phyloP scores from a whole-genome alignment of 2,888 invertebrate species.

The Xanthia togata region DNA sequence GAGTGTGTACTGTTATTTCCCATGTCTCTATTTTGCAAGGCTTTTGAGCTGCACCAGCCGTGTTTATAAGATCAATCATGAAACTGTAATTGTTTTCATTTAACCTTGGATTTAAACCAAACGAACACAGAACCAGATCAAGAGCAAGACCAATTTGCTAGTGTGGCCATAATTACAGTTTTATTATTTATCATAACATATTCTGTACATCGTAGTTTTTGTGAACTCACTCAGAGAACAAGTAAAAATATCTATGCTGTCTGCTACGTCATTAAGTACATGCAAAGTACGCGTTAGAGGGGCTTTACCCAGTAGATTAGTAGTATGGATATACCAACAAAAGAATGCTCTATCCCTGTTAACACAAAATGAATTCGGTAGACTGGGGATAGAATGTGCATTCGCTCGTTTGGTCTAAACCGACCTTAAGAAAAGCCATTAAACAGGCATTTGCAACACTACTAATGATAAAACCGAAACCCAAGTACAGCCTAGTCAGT shows the following conservation, averaged over 20 bases:
- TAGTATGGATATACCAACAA: not conserved
- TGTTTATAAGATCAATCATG: not conserved
- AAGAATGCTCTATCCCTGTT: not conserved
- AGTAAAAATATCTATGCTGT: no score
- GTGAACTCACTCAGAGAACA: no score
- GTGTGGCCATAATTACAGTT: no score
- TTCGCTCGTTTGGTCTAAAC: not conserved
- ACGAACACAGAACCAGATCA: not conserved
- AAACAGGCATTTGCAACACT: not conserved
- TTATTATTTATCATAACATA: no score
- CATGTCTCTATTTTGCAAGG: not conserved
- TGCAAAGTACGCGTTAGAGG: no score
- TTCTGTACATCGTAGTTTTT: no score
- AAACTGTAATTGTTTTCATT: not conserved
- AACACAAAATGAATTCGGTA: not conserved
- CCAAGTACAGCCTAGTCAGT: not conserved
- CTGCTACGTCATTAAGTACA: no score
- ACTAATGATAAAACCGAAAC: not conserved
- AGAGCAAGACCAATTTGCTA: no score
- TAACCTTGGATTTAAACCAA: not conserved
- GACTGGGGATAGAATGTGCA: not conserved
- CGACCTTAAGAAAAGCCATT: not conserved
- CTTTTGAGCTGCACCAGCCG: conserved; percentile 16
- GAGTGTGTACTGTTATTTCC: not conserved
- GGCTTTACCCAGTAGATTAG: no score